These are phyloP conservation scores for Orthonyx spaldingii DNA, from an alignment of 2,113 vertebrate genomes.

Conservation along the genomic window DNA sequence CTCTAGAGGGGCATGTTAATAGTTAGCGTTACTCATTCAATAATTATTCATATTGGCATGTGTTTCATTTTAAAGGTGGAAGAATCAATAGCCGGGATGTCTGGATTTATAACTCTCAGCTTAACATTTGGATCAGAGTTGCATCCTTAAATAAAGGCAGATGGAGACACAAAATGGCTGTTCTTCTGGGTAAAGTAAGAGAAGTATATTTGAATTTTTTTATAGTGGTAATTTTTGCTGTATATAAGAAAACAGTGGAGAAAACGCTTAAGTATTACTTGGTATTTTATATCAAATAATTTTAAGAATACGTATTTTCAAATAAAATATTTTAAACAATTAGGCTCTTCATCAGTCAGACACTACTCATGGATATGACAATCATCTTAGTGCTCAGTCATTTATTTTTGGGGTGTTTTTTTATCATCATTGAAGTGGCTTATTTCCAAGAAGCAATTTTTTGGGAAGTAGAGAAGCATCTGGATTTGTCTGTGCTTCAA, in stretches of 20 bases:
- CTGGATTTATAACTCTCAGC: constrained; percentile 98
- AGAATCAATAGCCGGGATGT: constrained; percentile 96
- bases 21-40: neutral
- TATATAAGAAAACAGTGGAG: neutral
- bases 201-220: neutral
- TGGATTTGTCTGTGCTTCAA: neutral
- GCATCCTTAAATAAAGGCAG: constrained; percentile 96
- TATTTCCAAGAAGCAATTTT: neutral
- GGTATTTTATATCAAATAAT: neutral
- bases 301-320: neutral
- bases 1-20: neutral
- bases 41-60: neutral
- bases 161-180: constrained; percentile 98
- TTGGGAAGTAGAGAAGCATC: neutral
- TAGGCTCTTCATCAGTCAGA: neutral
- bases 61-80: constrained; percentile 79
- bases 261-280: neutral
- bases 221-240: neutral
- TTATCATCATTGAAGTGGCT: neutral
- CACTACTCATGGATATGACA: neutral
- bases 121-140: constrained; percentile 98
- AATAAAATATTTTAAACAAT: neutral
- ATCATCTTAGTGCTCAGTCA: neutral
- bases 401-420: neutral
- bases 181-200: constrained; percentile 95